phyloP scores from a whole-genome alignment of 23 tunicate genomes.

The Trididemnum miniatum region DNA sequence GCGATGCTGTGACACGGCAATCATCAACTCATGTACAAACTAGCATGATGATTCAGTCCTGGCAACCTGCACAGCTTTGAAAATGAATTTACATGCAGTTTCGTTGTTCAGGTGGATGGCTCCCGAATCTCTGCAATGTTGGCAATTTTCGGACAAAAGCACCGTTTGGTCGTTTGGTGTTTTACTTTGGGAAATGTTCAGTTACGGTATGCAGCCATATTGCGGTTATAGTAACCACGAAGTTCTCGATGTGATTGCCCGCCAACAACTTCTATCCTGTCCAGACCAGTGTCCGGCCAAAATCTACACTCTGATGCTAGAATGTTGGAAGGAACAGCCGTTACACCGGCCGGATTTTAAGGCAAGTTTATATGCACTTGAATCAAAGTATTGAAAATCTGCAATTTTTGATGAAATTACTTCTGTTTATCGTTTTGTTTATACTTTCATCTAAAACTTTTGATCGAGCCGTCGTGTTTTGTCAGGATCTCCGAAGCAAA shows the following conservation, averaged over 20 bases:
- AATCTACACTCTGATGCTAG: slow-evolving; percentile 89
- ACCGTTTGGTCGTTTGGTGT: slow-evolving; percentile 96
- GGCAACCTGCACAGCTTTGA: too few species aligned
- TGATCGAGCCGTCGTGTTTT: background rate
- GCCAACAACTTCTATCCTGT: slow-evolving; percentile 81
- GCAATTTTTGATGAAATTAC: too few species aligned
- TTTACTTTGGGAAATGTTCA: slow-evolving; percentile 90
- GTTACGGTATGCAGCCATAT: slow-evolving; percentile 91
- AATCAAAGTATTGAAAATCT: too few species aligned
- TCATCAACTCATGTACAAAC: too few species aligned
- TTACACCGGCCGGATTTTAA: slow-evolving; percentile 65
- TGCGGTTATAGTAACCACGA: slow-evolving; percentile 97
- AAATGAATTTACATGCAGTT: too few species aligned
- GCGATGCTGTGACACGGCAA: too few species aligned
- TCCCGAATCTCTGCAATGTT: slow-evolving; percentile 67
- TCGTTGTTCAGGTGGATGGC: slow-evolving; percentile 87
- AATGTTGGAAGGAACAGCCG: slow-evolving; percentile 85
- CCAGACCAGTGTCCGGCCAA: slow-evolving; percentile 97
- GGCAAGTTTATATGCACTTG: slow-evolving; percentile 54
- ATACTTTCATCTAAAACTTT: background rate
- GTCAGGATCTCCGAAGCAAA: slow-evolving; percentile 75
- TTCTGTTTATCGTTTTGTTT: too few species aligned
- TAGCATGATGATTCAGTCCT: too few species aligned
- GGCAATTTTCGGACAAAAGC: slow-evolving; percentile 76
- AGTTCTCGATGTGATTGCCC: slow-evolving; percentile 77